phyloP scores from a whole-genome alignment of 1,140 invertebrate species.

The Aleiodes sp. region DNA sequence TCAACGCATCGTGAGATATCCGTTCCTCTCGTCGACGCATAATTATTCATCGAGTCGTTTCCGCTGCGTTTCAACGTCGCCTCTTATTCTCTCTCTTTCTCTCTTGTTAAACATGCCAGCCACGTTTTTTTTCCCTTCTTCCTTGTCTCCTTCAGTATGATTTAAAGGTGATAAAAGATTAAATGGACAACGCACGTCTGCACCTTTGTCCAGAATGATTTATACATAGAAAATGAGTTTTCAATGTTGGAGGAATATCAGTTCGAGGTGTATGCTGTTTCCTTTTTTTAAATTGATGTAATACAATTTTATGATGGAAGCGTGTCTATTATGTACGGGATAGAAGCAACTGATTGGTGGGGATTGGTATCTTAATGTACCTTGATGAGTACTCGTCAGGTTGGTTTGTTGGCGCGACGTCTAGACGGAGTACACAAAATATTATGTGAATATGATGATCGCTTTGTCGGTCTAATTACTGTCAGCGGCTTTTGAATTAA shows the following conservation, averaged over 20 bases:
- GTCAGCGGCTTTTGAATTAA: too few species aligned
- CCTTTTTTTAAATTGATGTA: too few species aligned
- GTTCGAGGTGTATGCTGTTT: background rate
- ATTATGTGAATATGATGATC: constrained; percentile 1
- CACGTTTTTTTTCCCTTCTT: background rate
- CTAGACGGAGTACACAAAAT: background rate
- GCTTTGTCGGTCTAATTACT: background rate
- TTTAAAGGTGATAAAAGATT: background rate
- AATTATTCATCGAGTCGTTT: constrained; percentile 22
- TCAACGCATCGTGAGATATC: constrained; percentile 22
- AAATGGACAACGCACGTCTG: background rate
- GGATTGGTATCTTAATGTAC: constrained; percentile 4
- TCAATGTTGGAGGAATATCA: background rate
- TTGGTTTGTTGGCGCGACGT: constrained; percentile 9
- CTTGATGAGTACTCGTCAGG: constrained; percentile 11
- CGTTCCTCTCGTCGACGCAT: constrained; percentile 11
- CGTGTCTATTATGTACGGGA: background rate
- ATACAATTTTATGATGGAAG: background rate
- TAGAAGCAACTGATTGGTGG: background rate
- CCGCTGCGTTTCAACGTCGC: background rate
- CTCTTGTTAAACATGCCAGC: background rate
- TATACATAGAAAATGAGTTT: background rate
- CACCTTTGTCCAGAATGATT: background rate
- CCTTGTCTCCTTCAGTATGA: background rate
- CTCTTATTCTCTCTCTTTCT: background rate